Base-by-base conservation (phyloP, 2,113 vertebrate genomes). In the Vireo altiloquus region DNA sequence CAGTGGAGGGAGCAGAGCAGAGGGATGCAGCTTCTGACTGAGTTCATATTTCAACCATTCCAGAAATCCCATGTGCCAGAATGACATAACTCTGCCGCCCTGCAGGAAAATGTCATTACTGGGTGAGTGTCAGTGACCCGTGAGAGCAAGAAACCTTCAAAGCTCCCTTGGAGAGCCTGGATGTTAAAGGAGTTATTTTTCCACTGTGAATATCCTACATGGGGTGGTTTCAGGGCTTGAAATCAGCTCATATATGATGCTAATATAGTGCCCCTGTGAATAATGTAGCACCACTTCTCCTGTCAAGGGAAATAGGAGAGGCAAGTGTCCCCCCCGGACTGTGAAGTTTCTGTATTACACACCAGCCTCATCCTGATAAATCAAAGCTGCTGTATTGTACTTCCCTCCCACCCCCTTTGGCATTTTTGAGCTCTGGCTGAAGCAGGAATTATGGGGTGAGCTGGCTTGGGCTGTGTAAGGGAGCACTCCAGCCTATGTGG, bases 81-180 rank as follows among this genome's bases (percentile, higher is more conserved):
- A 68, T 7, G 9, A 95, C 82, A 37, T 65, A 96, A 93, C 69
- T 85, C 79, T 90, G 92, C 78, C 4, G 4, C 80, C 52, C 30
- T 89, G 65, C 89, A 94, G 84, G 94, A 95, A 96, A 94, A 95
- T 94, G 90, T 94, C 91, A 96, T 91, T 91, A 87, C 90, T 79
- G 64, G 47, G 89, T 82, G 88, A 95, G 78, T 37, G 46, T 81
- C 93, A 89, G 83, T 27, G 91, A 92, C 93, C 87, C 8, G 1
- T 57, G 78, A 90, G 65, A 95, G 68, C 50, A 74, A 95, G 93
- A 97, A 94, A 96, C 70, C 86, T 91, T 84, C 96, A 90, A 87
- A 93, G 96, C 93, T 96, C 87, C 95, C 88, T 90, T 60, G 78
- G 44, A 76, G 64, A 46, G 19, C 42, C 57, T 31, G n/a, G 54